Conservation (phyloP, 2,797 vertebrate species). For the Momotus momota region DNA sequence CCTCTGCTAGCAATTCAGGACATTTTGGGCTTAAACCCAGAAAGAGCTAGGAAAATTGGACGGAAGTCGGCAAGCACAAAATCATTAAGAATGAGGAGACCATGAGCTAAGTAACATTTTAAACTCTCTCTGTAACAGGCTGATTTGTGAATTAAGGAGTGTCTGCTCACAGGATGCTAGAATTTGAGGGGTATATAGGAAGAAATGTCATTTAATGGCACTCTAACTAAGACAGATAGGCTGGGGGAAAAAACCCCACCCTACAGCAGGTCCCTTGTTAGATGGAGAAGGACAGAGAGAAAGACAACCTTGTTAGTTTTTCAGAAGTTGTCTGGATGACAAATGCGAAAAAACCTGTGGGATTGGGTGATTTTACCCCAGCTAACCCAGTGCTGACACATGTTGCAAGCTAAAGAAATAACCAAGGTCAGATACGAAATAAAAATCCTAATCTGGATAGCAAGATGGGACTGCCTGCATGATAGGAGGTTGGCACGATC, state of each 20-base stretch:
- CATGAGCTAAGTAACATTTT: background rate
- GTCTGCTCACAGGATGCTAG: background rate
- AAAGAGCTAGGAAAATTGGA: constrained; percentile 25
- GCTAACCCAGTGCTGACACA: background rate
- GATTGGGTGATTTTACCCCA: background rate
- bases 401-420: background rate
- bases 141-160: background rate
- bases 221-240: background rate
- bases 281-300: background rate
- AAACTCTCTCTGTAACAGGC: background rate
- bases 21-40: constrained; percentile 33
- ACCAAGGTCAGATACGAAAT: background rate
- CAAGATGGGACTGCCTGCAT: background rate
- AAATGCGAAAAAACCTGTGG: background rate
- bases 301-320: background rate
- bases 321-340: background rate
- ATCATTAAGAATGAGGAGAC: background rate
- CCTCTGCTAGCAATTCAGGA: background rate
- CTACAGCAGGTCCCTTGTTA: background rate
- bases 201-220: background rate
- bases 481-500: fast-evolving
- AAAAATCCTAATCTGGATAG: background rate
- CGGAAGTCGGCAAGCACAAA: constrained; percentile 20
- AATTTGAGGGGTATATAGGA: background rate
- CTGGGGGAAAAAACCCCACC: background rate